phyloP scores from a whole-genome alignment of 2,113 vertebrate genomes.

The Hypocryptadius cinnamomeus region DNA sequence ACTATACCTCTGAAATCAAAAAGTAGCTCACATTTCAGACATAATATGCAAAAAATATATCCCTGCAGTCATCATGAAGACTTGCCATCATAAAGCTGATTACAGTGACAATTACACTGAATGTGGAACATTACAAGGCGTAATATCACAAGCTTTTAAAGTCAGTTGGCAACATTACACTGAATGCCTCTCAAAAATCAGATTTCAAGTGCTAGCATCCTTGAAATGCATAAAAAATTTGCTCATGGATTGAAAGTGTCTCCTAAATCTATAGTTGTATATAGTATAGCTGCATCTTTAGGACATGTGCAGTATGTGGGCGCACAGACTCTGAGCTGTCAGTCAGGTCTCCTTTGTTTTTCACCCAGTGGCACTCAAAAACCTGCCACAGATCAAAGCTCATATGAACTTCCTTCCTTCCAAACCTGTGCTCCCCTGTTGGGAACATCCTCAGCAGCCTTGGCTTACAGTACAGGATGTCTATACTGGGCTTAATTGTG shows the following conservation, averaged over 20 bases:
- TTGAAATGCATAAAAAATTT: neutral
- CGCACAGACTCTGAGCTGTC: neutral
- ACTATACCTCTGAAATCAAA: neutral
- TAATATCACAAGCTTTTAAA: conserved; percentile 1
- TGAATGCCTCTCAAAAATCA: neutral
- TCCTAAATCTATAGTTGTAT: neutral
- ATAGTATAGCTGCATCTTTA: neutral
- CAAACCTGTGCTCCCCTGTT: neutral
- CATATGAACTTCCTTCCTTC: neutral
- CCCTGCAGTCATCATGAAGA: neutral
- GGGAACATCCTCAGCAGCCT: neutral
- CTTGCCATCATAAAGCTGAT: conserved; percentile 23
- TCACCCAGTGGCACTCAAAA: neutral
- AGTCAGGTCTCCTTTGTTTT: neutral
- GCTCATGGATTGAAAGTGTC: neutral
- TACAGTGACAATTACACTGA: neutral
- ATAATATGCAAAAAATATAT: neutral
- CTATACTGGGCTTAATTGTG: conserved; percentile 33
- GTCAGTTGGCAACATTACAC: neutral
- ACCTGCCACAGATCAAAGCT: neutral
- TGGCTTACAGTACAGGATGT: conserved; percentile 2
- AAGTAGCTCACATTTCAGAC: neutral
- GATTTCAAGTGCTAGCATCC: neutral
- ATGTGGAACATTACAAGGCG: neutral
- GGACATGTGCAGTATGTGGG: fast-evolving